phyloP scores from a whole-genome alignment of 2,888 invertebrate species.

The Agrypnus murinus region DNA sequence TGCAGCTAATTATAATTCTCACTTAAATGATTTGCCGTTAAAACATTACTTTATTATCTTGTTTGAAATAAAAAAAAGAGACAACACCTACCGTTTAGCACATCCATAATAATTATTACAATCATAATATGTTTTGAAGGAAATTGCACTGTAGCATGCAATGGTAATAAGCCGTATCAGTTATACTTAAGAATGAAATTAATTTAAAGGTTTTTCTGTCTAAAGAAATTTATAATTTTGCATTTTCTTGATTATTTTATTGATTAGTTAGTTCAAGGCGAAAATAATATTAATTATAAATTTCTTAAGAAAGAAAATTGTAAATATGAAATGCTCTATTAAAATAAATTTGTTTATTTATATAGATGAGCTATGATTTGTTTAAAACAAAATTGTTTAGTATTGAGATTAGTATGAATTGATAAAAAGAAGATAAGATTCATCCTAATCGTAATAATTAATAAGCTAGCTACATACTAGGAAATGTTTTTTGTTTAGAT shows the following conservation, averaged over 20 bases:
- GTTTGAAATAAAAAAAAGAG: too few species aligned
- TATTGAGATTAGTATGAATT: too few species aligned
- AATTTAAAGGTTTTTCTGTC: neutral
- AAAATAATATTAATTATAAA: neutral
- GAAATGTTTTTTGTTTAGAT: too few species aligned
- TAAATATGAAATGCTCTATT: slow-evolving; percentile 19
- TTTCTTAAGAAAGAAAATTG: neutral
- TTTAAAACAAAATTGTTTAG: too few species aligned
- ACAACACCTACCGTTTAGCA: slow-evolving; percentile 7
- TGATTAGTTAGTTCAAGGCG: neutral
- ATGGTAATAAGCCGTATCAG: slow-evolving; percentile 34
- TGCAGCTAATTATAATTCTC: too few species aligned
- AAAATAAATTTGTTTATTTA: too few species aligned
- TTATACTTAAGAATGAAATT: slow-evolving; percentile 14
- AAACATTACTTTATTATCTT: too few species aligned
- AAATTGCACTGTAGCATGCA: slow-evolving; percentile 20
- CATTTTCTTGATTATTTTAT: neutral
- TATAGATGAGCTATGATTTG: too few species aligned
- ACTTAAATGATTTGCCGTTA: too few species aligned
- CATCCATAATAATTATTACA: neutral
- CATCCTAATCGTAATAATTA: too few species aligned
- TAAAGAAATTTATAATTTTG: slow-evolving; percentile 13
- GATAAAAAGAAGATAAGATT: too few species aligned
- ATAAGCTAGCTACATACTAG: too few species aligned
- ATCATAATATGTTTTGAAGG: neutral